These are phyloP conservation scores for Teleogryllus oceanicus DNA, from an alignment of 2,888 invertebrate genomes.

Conservation along the genomic window DNA sequence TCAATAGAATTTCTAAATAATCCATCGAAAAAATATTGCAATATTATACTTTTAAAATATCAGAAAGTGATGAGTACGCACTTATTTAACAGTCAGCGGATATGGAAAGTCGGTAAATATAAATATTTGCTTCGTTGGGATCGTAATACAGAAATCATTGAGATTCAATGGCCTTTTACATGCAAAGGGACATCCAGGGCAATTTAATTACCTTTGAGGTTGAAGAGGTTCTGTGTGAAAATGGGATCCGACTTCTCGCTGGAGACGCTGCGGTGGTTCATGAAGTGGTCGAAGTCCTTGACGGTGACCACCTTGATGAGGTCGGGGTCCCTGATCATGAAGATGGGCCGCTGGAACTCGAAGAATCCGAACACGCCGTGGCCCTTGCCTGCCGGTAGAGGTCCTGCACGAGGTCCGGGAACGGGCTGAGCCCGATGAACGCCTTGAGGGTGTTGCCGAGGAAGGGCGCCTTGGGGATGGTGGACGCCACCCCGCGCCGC, in stretches of 20 bases:
- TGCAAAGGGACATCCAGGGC: not conserved
- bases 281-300: constrained; percentile 21
- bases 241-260: not conserved
- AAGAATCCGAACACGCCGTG: not conserved
- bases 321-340: constrained; percentile 4
- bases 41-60: too few relatives aligned
- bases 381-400: not conserved
- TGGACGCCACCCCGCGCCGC: not conserved
- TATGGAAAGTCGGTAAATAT: too few relatives aligned
- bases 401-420: not conserved
- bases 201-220: not conserved
- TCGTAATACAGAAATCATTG: too few relatives aligned
- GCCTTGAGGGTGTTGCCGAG: not conserved
- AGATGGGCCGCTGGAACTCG: not conserved
- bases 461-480: not conserved
- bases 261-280: not conserved
- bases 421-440: not conserved
- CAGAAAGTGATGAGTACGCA: too few relatives aligned
- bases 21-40: too few relatives aligned
- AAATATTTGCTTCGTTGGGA: too few relatives aligned
- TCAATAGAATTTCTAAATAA: too few relatives aligned
- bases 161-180: not conserved
- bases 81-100: too few relatives aligned
- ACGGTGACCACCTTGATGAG: not conserved
- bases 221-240: not conserved